Evolutionary conservation across 2,888 invertebrate genomes (phyloP).

Genomic region (Drosophila picticornis): DNA sequence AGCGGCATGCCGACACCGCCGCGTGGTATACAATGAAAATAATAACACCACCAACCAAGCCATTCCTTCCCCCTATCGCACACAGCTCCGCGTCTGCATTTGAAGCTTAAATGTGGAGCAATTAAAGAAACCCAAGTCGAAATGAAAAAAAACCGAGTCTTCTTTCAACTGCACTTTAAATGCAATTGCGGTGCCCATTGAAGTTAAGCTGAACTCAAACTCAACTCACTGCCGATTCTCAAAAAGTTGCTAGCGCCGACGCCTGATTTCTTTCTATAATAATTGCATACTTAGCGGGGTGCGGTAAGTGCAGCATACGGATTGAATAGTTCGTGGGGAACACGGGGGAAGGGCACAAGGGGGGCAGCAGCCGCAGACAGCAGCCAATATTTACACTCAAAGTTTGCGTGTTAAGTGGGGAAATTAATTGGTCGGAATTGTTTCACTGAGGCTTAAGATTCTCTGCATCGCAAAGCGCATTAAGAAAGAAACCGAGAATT

Average conservation of each 20-base stretch:
- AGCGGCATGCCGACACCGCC: slow-evolving; percentile 10
- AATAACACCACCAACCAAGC: slow-evolving; percentile 39
- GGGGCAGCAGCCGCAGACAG: slow-evolving; percentile 26
- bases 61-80: background rate
- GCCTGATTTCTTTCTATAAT: slow-evolving; percentile 70
- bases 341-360: background rate
- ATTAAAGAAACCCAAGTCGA: slow-evolving; percentile 63
- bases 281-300: slow-evolving; percentile 71
- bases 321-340: slow-evolving; percentile 20
- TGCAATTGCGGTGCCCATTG: slow-evolving; percentile 68
- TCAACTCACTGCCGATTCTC: slow-evolving; percentile 12
- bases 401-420: slow-evolving; percentile 79
- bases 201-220: slow-evolving; percentile 51
- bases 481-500: background rate
- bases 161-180: slow-evolving; percentile 69
- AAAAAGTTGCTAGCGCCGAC: slow-evolving; percentile 40
- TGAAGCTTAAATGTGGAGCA: slow-evolving; percentile 63
- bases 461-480: slow-evolving; percentile 5
- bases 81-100: slow-evolving; percentile 46
- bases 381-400: slow-evolving; percentile 75
- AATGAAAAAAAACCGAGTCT: slow-evolving; percentile 15
- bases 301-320: slow-evolving; percentile 7
- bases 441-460: slow-evolving; percentile 63
- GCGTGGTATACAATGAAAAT: slow-evolving; percentile 58
- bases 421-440: slow-evolving; percentile 77